Evolutionary conservation across 2,888 invertebrate species (phyloP), one percentile per base, ranked within the genome.

Genomic region (Philaethria dido): DNA sequence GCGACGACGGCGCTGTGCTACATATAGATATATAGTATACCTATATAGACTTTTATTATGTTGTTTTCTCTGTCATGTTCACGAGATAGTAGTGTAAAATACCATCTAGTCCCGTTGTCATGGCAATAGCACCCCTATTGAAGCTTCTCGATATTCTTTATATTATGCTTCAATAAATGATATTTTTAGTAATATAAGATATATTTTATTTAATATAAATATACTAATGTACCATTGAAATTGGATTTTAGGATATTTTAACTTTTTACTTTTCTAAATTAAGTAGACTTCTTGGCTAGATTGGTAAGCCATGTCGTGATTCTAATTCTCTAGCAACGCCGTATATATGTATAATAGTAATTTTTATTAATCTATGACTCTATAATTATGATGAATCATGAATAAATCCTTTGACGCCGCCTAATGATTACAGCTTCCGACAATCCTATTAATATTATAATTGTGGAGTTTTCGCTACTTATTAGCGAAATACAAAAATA

Each of bases 61-160:
- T 67, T 50, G 57, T 63, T 63, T 67, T 67, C 20, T 33, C 59
- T 63, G 67, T 54, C 63, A 45, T 54, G 62, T 47, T n/a, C 36
- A 44, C 48, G 45, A 63, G 63, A 67, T 57, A 57, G n/a, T n/a
- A 36, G 47, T 55, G 45, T 42, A 63, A 33, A 59, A 54, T 50
- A 59, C 44, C 33, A 47, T 59, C 20, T 64, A 44, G 36, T 20
- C 13, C 29, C 36, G 22, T 52, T 59, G 42, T 16, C 55, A 48
- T 11, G 44, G 54, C 57, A 52, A 61, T 11, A 42, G 33, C 48
- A 39, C 33, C 47, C 81, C 73, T 64, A 60, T 65, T 42, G 47
- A 50, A 62, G n/a, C 36, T 48, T 36, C 29, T 52, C 33, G n/a
- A 50, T 29, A n/a, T n/a, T 29, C 29, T 48, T n/a, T 50, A 33